These are phyloP conservation scores for Leptonema lineaticorne DNA, from an alignment of 1,140 invertebrate species.

Conservation along the genomic window DNA sequence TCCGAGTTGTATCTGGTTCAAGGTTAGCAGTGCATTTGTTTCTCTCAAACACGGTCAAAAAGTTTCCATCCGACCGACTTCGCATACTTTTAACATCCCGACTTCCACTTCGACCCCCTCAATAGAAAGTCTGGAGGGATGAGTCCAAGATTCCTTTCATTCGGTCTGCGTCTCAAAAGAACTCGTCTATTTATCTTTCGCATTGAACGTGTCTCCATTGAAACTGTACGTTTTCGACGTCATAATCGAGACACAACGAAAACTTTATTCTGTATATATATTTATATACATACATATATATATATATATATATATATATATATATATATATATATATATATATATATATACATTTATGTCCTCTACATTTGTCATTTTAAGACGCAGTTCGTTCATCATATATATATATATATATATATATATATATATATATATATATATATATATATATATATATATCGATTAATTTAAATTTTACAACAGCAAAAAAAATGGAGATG, in stretches of 20 bases:
- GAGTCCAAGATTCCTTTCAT: neutral
- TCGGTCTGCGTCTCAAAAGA: neutral
- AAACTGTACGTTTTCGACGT: neutral
- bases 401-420: too few relatives aligned
- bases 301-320: too few relatives aligned
- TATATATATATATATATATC: too few relatives aligned
- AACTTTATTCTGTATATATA: neutral
- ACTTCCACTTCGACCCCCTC: neutral
- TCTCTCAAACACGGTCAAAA: neutral
- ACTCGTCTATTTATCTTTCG: neutral
- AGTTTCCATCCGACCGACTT: constrained; percentile 15
- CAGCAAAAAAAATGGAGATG: too few relatives aligned
- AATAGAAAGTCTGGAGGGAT: neutral
- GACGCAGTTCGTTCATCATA: too few relatives aligned
- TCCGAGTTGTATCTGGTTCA: constrained; percentile 2
- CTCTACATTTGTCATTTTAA: too few relatives aligned
- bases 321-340: too few relatives aligned
- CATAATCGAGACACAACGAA: too few relatives aligned
- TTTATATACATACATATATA: neutral
- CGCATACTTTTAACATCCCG: constrained; percentile 7
- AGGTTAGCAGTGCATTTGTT: constrained; percentile 4
- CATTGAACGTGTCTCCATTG: neutral
- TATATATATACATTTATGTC: too few relatives aligned
- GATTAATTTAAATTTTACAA: too few relatives aligned
- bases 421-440: too few relatives aligned